Evolutionary conservation across 2,797 vertebrate species (phyloP).

Genomic region (Syndactyla subalaris): DNA sequence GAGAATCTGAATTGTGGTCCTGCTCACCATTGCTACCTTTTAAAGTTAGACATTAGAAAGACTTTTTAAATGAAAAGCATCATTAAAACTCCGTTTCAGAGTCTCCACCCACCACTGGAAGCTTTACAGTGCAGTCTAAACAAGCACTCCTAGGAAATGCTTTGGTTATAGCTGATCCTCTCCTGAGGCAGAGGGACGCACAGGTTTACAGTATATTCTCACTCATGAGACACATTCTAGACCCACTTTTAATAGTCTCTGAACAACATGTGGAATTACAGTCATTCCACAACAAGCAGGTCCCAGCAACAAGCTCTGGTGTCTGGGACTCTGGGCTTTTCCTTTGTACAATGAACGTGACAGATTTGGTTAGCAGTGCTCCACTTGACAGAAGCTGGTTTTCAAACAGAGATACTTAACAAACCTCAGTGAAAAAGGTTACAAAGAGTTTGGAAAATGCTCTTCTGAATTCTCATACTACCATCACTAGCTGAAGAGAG

Average conservation of each 20-base stretch:
- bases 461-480: not conserved
- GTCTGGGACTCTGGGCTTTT: not conserved
- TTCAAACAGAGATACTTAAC: not conserved
- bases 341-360: not conserved
- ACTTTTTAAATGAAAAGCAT: not conserved
- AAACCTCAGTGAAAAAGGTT: not conserved
- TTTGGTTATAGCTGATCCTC: not conserved
- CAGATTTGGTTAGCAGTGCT: not conserved
- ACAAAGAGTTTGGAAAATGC: not conserved
- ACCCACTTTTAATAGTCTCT: not conserved
- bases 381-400: not conserved
- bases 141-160: not conserved
- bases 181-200: not conserved
- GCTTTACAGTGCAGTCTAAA: not conserved
- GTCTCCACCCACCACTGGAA: not conserved
- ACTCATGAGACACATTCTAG: not conserved
- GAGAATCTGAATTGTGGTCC: not conserved
- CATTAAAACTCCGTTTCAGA: not conserved
- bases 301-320: not conserved
- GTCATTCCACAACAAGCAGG: not conserved
- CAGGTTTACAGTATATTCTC: not conserved
- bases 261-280: not conserved
- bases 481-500: not conserved
- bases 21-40: not conserved
- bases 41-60: not conserved